Conservation (phyloP, 2,888 invertebrate genomes). For the Apotomis betuletana region DNA sequence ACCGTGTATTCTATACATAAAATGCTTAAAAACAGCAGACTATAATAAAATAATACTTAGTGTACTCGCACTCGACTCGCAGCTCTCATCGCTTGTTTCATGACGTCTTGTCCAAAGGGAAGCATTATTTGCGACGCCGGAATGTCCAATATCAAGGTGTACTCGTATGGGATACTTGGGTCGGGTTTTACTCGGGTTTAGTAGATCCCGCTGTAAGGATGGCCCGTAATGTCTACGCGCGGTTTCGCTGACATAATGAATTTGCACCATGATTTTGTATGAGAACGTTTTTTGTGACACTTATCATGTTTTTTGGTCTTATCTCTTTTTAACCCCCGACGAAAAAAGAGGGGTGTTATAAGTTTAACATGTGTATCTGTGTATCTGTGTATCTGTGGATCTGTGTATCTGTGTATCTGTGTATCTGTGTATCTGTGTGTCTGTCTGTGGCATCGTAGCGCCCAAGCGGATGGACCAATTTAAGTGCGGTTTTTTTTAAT, state of each 20-base stretch:
- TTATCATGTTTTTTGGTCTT: not conserved
- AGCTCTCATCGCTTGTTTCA: not conserved
- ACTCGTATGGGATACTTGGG: not conserved
- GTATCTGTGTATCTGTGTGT: too few species aligned
- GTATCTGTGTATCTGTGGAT: too few species aligned
- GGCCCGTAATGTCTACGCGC: constrained; percentile 5
- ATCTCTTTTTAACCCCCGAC: not conserved
- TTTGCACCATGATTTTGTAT: constrained; percentile 26
- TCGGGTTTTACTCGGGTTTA: constrained; percentile 10
- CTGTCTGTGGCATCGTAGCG: too few species aligned
- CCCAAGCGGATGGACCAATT: too few species aligned
- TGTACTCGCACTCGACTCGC: not conserved
- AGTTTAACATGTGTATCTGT: too few species aligned
- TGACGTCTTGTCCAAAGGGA: not conserved
- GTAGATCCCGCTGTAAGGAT: not conserved
- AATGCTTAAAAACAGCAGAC: too few species aligned
- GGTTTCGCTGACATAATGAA: constrained; percentile 28
- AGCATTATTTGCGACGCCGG: not conserved
- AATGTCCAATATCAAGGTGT: constrained; percentile 28
- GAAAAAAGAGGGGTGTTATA: too few species aligned
- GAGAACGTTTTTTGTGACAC: too few species aligned
- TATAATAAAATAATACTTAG: too few species aligned
- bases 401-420: too few species aligned
- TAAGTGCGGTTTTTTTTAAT: too few species aligned
- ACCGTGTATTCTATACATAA: too few species aligned